Conservation (phyloP, 1,140 invertebrate genomes). For the Drosophila lacertosa region DNA sequence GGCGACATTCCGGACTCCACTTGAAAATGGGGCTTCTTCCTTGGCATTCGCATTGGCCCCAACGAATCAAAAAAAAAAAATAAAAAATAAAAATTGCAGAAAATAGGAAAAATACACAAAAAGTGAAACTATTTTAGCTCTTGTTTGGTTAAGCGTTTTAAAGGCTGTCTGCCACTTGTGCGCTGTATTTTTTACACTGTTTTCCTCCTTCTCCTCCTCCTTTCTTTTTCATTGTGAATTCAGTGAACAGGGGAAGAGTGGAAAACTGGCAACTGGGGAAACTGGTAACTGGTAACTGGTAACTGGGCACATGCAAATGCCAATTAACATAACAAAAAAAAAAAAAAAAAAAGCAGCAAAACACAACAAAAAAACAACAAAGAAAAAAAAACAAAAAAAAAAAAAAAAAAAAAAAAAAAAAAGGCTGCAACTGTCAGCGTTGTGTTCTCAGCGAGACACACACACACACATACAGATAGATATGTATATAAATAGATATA, state of each 20-base stretch:
- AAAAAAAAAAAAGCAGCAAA: too few relatives aligned
- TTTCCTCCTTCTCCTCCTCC: not conserved
- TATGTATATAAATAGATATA: not conserved
- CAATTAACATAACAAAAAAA: constrained; percentile 81
- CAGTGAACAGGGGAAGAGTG: constrained; percentile 15
- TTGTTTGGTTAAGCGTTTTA: constrained; percentile 80
- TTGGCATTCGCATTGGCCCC: constrained; percentile 56
- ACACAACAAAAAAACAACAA: too few relatives aligned
- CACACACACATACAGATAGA: not conserved
- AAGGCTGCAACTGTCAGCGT: constrained; percentile 30
- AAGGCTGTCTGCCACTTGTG: constrained; percentile 58
- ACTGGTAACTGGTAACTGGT: constrained; percentile 11
- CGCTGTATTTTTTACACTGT: not conserved
- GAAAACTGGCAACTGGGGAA: constrained; percentile 5
- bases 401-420: too few relatives aligned
- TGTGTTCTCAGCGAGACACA: not conserved
- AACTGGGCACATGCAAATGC: constrained; percentile 56
- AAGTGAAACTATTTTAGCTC: constrained; percentile 76
- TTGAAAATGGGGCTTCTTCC: constrained; percentile 57
- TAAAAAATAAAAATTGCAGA: too few relatives aligned
- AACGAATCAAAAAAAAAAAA: too few relatives aligned
- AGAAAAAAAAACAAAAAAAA: too few relatives aligned
- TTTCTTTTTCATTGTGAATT: constrained; percentile 18
- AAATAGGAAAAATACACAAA: constrained; percentile 26
- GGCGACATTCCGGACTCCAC: constrained; percentile 72